Evolutionary conservation across 2,888 invertebrate genomes (phyloP), one percentile per base, ranked within the genome.

Genomic region (Idaea aversata): DNA sequence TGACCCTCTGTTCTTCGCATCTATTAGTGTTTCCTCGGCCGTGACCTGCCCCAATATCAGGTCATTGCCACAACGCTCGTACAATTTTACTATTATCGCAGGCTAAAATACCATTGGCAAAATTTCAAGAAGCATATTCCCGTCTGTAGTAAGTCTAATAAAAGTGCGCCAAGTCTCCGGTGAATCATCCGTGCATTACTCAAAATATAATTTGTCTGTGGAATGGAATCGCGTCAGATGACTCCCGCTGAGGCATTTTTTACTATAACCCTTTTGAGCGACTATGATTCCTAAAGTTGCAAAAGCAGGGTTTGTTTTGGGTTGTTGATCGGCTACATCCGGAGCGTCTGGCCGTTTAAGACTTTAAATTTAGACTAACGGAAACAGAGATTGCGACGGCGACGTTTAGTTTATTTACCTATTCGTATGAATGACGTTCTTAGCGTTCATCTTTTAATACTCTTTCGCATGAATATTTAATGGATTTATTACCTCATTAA

Each of bases 131-230:
- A 82, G 77, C 81, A 77, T 81, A 83, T 81, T 82, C 77, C 78
- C 83, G 91, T 92, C 92, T 92, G 91, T 92, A 91, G 92, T 90
- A 87, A 77, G 92, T 92, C 92, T 90, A 84, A 86, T 83, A 84
- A 84, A 77, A 81, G 78, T 77, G 80, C 72, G 72, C 74, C 71
- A 72, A 74, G 68, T 67, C 64, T 67, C 66, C 67, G 69, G 83
- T 88, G 90, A 90, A 82, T 90, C 90, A 89, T 81, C 75, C 68
- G 70, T 58, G 69, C 69, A 69, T 63, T 62, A 61, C 66, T 70
- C 64, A 67, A 67, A 67, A 67, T 67, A 67, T 66, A 67, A 59
- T 59, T 59, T 59, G 59, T 13, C 16, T 59, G 34, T 59, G 59
- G 34, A 47, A 47, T 47, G 72, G 74, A 78, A 81, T 83, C 80